Evolutionary conservation across 2,797 vertebrate genomes (phyloP), one percentile per base, ranked within the genome.

Genomic region (Borostomias antarcticus): DNA sequence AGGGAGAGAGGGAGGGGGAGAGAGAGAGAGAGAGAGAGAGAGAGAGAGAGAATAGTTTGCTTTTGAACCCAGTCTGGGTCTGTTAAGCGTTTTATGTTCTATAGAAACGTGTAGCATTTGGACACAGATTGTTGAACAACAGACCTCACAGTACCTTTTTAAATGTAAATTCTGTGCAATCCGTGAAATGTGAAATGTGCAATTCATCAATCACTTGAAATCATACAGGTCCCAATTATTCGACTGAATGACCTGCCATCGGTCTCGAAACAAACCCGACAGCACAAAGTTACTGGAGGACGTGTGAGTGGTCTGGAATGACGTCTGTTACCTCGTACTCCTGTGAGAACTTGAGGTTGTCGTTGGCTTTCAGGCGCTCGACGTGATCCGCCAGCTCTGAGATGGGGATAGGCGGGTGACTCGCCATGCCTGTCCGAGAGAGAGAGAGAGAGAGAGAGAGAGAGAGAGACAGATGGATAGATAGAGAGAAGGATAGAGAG

Each of bases 271-370:
- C n/a, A n/a, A n/a, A n/a, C n/a, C n/a, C n/a, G n/a, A n/a, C n/a
- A n/a, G n/a, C n/a, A n/a, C n/a, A n/a, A n/a, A n/a, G n/a, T n/a
- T n/a, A n/a, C n/a, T n/a, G n/a, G n/a, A n/a, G n/a, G n/a, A n/a
- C n/a, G n/a, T n/a, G n/a, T n/a, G n/a, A n/a, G n/a, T n/a, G n/a
- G n/a, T n/a, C n/a, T 13, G 2, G 37, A 15, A 17, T 43, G n/a
- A n/a, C 28, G 5, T 17, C 10, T 85, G 40, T 95, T n/a, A 99
- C 97, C 96, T 99, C 98, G 78, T 99, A 99, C 81, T 99, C 98
- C 91, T 99, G 98, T 77, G 97, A 98, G 89, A 98, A 99, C 88
- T 98, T 96, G 88, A 99, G 91, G 90, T 97, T 98, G 89, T 98
- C 98, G 85, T 99, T 99, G 75, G 98, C 96, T 94, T 99, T 99